Evolutionary conservation across 2,888 invertebrate genomes (phyloP).

Genomic region (Drymonia ruficornis): DNA sequence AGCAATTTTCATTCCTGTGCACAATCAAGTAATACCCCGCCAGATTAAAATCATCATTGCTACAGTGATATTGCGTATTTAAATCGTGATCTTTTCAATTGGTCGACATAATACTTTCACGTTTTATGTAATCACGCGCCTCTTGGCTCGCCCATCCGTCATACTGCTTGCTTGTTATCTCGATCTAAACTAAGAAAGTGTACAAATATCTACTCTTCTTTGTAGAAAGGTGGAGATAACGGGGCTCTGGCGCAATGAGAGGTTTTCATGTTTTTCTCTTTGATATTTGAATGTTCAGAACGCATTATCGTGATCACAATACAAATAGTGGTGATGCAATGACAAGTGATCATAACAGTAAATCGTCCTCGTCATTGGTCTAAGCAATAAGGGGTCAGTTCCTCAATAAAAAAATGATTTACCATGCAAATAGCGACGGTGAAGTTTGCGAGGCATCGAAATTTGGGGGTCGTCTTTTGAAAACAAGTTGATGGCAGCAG

Average conservation of each 20-base stretch:
- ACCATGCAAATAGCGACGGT: constrained; percentile 45
- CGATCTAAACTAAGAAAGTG: constrained; percentile 70
- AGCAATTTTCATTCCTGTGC: constrained; percentile 3
- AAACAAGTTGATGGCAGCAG: constrained; percentile 24
- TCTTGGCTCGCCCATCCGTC: constrained; percentile 69
- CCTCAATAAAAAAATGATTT: constrained; percentile 57
- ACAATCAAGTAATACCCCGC: constrained; percentile 30
- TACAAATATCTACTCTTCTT: constrained; percentile 60
- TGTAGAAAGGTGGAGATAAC: constrained; percentile 56
- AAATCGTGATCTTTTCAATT: constrained; percentile 64
- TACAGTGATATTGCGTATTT: constrained; percentile 50
- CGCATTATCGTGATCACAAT: constrained; percentile 25
- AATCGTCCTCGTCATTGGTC: constrained; percentile 42
- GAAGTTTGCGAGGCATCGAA: constrained; percentile 43
- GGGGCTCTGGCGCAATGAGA: constrained; percentile 33
- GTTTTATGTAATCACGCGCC: constrained; percentile 73
- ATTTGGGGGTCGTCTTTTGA: constrained; percentile 34
- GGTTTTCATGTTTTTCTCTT: constrained; percentile 38
- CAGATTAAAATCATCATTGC: constrained; percentile 42
- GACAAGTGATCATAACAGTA: constrained; percentile 16
- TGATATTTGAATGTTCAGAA: constrained; percentile 30
- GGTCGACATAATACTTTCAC: constrained; percentile 72
- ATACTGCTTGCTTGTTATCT: constrained; percentile 67
- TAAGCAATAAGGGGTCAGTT: constrained; percentile 47
- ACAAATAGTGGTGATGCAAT: constrained; percentile 20